Evolutionary conservation across 2,797 vertebrate species (phyloP), one percentile per base, ranked within the genome.

Genomic region (Carapus acus): DNA sequence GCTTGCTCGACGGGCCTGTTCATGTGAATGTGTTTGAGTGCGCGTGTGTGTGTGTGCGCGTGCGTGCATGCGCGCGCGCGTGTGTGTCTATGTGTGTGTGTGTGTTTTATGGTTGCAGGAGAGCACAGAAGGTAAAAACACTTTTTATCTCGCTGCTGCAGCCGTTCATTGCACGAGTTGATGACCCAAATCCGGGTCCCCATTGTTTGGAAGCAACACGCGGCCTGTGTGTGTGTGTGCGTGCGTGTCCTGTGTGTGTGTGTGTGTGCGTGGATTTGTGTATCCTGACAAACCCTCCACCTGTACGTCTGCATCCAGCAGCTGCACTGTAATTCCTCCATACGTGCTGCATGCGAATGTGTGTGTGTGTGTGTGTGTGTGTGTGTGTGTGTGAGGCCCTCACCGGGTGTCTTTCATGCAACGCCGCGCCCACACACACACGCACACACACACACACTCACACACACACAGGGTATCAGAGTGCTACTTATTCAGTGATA

Each of bases 401-500:
- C 39, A 31, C 19, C 33, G 43, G 43, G 45, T 49, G 54, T 70
- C 62, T 60, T 39, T 46, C 34, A 67, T 65, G 48, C 49, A 56
- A 48, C 16, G 23, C 31, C 54, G 23, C 36, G 57, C 47, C 41
- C 64, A 52, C 49, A 43, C 15, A 34, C 50, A 34, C 50, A 34
- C 50, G 23, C 50, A 49, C 63, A 45, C 19, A 50, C 51, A 49
- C 54, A 43, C 38, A 11, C 24, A 62, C 56, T 65, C 52, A 33
- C 46, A 16, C 36, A 62, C 42, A 61, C 37, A 58, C 60, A 63
- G 29, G 67, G 58, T 73, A 71, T 74, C 41, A 17, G 43, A 24
- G 56, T 70, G 49, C 61, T 71, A 77, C 71, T 79, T 81, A 83
- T 79, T 71, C 63, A 57, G 69, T 76, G 76, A 82, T 80, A 82